A percentile compares a stretch with the other conserved stretches of the same genome.
These are phyloP conservation scores for Anodontia alba DNA, from an alignment of 2,888 invertebrate genomes.

Conservation along the genomic window DNA sequence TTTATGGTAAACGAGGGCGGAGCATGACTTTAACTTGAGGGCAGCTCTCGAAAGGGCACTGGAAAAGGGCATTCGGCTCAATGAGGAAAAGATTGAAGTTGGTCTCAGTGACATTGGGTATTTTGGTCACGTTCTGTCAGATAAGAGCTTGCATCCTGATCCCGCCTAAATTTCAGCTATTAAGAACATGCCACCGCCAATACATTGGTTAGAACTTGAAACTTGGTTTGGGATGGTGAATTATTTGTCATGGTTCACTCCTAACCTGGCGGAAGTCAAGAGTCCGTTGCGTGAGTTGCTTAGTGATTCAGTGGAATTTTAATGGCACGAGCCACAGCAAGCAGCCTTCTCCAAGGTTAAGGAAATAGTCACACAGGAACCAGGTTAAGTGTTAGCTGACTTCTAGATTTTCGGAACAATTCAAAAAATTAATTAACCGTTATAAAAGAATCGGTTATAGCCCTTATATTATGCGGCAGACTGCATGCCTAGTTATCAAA, in stretches of 20 bases:
- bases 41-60: background rate
- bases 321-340: background rate
- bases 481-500: too few species aligned
- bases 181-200: background rate
- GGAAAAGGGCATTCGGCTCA: background rate
- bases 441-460: too few species aligned
- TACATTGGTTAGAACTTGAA: slow-evolving; percentile 1
- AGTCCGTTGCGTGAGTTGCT: background rate
- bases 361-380: slow-evolving; percentile 19
- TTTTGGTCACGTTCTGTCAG: background rate
- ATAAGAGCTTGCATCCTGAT: background rate
- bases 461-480: too few species aligned
- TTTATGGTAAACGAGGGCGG: background rate
- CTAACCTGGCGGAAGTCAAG: background rate
- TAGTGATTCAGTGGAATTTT: background rate
- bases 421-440: too few species aligned
- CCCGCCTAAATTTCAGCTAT: background rate
- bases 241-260: background rate
- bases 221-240: background rate
- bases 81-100: background rate
- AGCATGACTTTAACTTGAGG: background rate
- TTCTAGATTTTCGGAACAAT: too few species aligned
- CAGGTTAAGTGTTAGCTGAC: too few species aligned
- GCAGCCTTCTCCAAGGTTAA: slow-evolving; percentile 19
- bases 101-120: background rate